Base-by-base conservation (phyloP, 2,797 vertebrate species). In the Coranthus polyacanthus region DNA sequence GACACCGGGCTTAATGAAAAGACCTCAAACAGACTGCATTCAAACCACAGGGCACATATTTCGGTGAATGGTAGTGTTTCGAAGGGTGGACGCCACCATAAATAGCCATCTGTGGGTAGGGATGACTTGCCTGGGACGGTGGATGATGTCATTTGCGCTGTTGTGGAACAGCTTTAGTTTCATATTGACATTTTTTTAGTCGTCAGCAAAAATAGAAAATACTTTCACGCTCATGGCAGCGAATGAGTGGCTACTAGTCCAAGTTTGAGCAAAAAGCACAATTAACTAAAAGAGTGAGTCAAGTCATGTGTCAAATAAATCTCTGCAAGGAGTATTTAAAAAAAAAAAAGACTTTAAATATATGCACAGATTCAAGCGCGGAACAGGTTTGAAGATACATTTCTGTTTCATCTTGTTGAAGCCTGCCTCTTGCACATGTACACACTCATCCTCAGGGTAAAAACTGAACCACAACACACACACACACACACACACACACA, bases 41-140 rank as follows among this genome's bases (percentile, higher is more conserved):
- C 37, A 72, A 81, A 72, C 78, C 76, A 75, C 77, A 82, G 29
- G 37, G 52, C 12, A 17, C 70, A 70, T 66, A 57, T 63, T 84
- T 64, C 63, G 59, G 60, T 12, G 15, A 50, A 67, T 59, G 55
- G 59, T 68, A 57, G 72, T 55, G 63, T 80, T 84, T 68, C 71
- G 24, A 56, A 75, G 81, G 72, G 57, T 62, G 77, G 79, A 77
- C 9, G 11, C 52, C 50, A 12, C 72, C 68, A 66, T 57, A 81
- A 84, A 84, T 81, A 86, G 70, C 72, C 53, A 56, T 59, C 61
- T 81, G 83, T 58, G 84, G 79, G 17, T 22, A 56, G 38, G 78
- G 68, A 64, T 57, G 76, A 77, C 75, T 78, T 52, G 34, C 70
- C 62, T 44, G 61, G 45, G 68, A 72, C 42, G 5, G 16, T 58